Evolutionary conservation across 2,113 vertebrate species (phyloP), one percentile per base, ranked within the genome.

Genomic region (Oxyura jamaicensis): DNA sequence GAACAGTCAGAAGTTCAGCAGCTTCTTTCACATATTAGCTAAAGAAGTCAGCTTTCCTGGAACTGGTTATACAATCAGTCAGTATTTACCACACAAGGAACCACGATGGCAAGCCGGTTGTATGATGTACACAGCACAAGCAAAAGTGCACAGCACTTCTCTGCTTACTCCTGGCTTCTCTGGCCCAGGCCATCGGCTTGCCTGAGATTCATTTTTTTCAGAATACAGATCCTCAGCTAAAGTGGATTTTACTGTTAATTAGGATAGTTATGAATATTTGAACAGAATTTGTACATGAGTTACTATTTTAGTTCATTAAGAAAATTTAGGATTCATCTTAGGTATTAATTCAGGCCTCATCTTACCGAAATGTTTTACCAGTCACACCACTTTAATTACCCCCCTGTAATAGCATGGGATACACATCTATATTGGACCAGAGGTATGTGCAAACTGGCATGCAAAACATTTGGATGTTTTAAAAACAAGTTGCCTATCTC

Each of bases 71-170:
- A 17, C 28, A 35, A 14, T 42, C 50, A 31, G 29, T 19, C 20
- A 36, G 14, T n/a, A 25, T 25, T 66, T 35, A 25, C 44, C n/a
- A 18, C n/a, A 53, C 26, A 55, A 42, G 13, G 0, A 31, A 55
- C 53, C 52, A 29, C 6, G 6, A 36, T 12, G 23, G 26, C 31
- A 85, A 52, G 41, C 22, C 23, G 36, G 26, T 55, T 52, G n/a
- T 20, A n/a, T 0, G 0, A 28, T 50, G 17, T 5, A 8, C 33
- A 41, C 11, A 62, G 35, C 23, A 20, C 23, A 41, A 41, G 41
- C 41, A 41, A 41, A 41, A 41, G 41, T 41, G 10, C 33, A 41
- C 11, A 62, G 35, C 23, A 20, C 23, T 20, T 58, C 15, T 23
- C 59, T 44, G 59, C 75, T 81, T 53, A 50, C 19, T 33, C 41